Evolutionary conservation across 2,888 invertebrate genomes (phyloP).

Genomic region (Drosophila subquinaria): DNA sequence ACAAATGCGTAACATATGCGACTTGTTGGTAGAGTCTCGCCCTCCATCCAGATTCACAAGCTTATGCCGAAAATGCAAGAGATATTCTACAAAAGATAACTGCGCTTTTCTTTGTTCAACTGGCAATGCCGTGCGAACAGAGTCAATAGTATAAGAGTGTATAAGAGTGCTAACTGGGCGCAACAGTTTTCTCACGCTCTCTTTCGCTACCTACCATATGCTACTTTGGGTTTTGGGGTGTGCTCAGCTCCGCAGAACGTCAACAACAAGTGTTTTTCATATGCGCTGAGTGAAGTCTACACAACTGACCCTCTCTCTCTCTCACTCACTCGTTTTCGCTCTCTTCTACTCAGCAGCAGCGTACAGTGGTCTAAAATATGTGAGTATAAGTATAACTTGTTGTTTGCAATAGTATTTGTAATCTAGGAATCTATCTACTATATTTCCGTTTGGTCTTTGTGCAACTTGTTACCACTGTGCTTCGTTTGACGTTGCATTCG

Average conservation of each 20-base stretch:
- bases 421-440: not conserved
- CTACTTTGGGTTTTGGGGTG: slow-evolving; percentile 55
- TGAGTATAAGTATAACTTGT: not conserved
- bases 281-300: slow-evolving; percentile 50
- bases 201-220: slow-evolving; percentile 9
- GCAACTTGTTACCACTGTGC: slow-evolving; percentile 43
- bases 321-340: not conserved
- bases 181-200: slow-evolving; percentile 57
- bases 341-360: slow-evolving; percentile 44
- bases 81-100: slow-evolving; percentile 75
- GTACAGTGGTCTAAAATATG: slow-evolving; percentile 35
- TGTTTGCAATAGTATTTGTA: slow-evolving; percentile 4
- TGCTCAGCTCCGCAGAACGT: slow-evolving; percentile 51
- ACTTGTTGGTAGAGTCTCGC: slow-evolving; percentile 3
- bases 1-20: slow-evolving; percentile 2
- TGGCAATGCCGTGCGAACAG: slow-evolving; percentile 53
- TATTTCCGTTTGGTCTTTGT: not conserved
- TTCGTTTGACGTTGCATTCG: slow-evolving; percentile 43
- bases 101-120: slow-evolving; percentile 63
- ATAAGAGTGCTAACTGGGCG: slow-evolving; percentile 37
- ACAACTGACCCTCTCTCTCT: slow-evolving; percentile 8
- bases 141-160: slow-evolving; percentile 44
- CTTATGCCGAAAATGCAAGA: slow-evolving; percentile 22
- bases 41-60: slow-evolving; percentile 5
- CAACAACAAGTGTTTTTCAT: slow-evolving; percentile 75